Evolutionary conservation across 2,888 invertebrate genomes (phyloP), one percentile per base, ranked within the genome.

Genomic region (Diploptera punctata): DNA sequence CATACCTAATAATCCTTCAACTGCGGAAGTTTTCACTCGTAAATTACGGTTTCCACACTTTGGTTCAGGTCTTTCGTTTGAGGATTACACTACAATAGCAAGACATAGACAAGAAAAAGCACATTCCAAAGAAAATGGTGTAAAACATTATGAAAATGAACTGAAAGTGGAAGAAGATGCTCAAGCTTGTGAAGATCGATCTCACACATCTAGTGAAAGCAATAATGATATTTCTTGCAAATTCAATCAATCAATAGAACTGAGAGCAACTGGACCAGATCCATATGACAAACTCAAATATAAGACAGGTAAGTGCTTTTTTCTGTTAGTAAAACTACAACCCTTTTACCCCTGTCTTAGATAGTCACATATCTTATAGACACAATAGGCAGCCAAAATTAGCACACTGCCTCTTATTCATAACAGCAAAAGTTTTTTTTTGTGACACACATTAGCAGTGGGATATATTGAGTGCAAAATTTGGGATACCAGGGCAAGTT

Each of bases 211-310:
- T 9, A 71, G 71, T 31, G 72, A 70, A 10, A 61, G 61, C 19
- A 52, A 68, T 4, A 49, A 57, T 13, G 70, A 70, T 3, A 26
- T 33, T n/a, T 33, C 49, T 18, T 57, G 76, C 78, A 81, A 81
- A 54, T 72, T 79, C 26, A 47, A 61, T 26, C 82, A 80, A 68
- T 81, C 81, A 44, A 80, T 80, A 76, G 83, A 82, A 52, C 78
- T 83, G 38, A 81, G 81, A 74, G 83, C 84, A 1, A 82, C 81
- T 13, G 84, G 84, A 3, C 83, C 83, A 0, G 85, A 85, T 77
- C 84, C 83, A 19, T 84, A 82, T 70, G 84, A 85, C 47, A 84
- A 84, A 77, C 79, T 84, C 26, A 81, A 82, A 76, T 82, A 82
- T 76, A 83, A 80, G 79, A 79, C 80, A 76, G 84, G 84, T 84